These are phyloP conservation scores for Villa cingulata DNA, from an alignment of 2,888 invertebrate genomes.

Conservation along the genomic window DNA sequence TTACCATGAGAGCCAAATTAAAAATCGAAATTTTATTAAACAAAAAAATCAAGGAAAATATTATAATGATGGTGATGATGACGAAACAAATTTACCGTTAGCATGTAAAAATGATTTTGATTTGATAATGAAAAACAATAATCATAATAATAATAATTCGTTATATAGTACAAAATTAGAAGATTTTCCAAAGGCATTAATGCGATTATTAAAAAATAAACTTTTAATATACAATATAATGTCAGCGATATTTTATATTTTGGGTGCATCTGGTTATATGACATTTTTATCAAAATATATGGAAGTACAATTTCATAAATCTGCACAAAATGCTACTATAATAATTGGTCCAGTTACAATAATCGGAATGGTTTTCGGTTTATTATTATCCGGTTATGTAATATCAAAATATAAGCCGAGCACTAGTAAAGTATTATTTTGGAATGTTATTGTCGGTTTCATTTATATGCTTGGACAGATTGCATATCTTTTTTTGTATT, in stretches of 20 bases:
- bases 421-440: conserved; percentile 43
- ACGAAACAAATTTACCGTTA: background rate
- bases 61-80: too few species aligned
- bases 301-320: conserved; percentile 56
- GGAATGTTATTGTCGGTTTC: conserved; percentile 47
- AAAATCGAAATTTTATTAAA: too few species aligned
- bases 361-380: conserved; percentile 45
- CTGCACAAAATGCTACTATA: conserved; percentile 50
- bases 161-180: background rate
- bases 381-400: conserved; percentile 44
- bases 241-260: conserved; percentile 50
- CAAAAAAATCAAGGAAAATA: too few species aligned
- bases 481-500: conserved; percentile 43
- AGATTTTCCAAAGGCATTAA: conserved; percentile 45
- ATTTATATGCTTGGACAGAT: conserved; percentile 41
- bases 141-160: background rate
- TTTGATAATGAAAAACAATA: too few species aligned
- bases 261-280: conserved; percentile 49
- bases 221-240: conserved; percentile 51
- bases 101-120: background rate
- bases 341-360: conserved; percentile 48
- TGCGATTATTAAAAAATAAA: conserved; percentile 48
- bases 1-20: too few species aligned
- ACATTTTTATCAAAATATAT: conserved; percentile 62
- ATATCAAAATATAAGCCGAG: conserved; percentile 47